phyloP scores from a whole-genome alignment of 2,113 vertebrate genomes.

The Antechinus flavipes region DNA sequence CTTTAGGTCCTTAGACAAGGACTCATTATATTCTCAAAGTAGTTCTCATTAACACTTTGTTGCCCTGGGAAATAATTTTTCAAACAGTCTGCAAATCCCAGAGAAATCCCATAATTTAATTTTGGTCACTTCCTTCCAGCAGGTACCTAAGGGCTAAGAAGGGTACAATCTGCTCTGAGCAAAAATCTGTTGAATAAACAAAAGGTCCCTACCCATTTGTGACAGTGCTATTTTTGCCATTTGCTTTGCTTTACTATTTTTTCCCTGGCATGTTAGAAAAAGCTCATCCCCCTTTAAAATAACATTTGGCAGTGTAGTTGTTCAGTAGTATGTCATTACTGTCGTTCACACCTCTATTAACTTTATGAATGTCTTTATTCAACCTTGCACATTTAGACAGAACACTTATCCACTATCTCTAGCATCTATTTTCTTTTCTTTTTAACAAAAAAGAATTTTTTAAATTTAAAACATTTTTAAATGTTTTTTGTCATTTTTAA shows the following conservation, averaged over 20 bases:
- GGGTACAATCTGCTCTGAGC: neutral
- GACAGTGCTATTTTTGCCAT: slow-evolving; percentile 36
- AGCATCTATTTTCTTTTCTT: slow-evolving; percentile 3
- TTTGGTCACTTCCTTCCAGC: neutral
- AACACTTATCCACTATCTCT: slow-evolving; percentile 6
- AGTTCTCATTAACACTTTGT: neutral
- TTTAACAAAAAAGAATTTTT: too few relatives aligned
- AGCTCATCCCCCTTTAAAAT: slow-evolving; percentile 60
- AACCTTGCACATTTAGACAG: slow-evolving; percentile 61
- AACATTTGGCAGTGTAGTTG: neutral
- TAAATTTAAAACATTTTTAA: too few relatives aligned
- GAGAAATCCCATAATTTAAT: neutral
- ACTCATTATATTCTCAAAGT: too few relatives aligned
- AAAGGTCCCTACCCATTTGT: neutral
- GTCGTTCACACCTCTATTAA: slow-evolving; percentile 35
- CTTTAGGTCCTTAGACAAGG: slow-evolving; percentile 15
- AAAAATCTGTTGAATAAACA: neutral
- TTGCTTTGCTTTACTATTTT: slow-evolving; percentile 54
- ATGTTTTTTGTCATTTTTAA: too few relatives aligned
- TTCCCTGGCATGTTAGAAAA: slow-evolving; percentile 21
- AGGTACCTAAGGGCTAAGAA: neutral
- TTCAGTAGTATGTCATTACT: slow-evolving; percentile 42
- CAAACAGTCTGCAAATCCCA: neutral
- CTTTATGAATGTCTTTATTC: slow-evolving; percentile 36
- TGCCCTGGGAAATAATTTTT: slow-evolving; percentile 8